These are phyloP conservation scores for Synergus itoensis DNA, from an alignment of 2,888 invertebrate genomes.

Conservation along the genomic window DNA sequence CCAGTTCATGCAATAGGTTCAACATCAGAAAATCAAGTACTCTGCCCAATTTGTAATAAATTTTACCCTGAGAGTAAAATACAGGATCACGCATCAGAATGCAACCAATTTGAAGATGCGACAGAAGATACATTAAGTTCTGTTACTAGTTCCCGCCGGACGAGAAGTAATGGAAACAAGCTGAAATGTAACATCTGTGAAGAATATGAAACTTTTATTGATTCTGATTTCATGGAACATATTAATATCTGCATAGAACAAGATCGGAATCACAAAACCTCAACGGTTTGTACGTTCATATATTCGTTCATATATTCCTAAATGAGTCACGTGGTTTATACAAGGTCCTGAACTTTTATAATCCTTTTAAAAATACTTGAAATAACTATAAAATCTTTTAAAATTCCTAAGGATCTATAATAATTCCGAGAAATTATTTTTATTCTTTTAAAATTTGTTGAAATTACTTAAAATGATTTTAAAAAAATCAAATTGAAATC, in stretches of 20 bases:
- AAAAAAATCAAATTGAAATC: conserved; percentile 22
- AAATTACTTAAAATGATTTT: no score
- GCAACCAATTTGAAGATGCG: conserved; percentile 60
- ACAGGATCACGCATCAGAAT: conserved; percentile 66
- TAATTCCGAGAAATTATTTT: no score
- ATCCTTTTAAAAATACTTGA: no score
- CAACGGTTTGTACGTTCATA: neutral
- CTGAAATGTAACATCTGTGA: conserved; percentile 61
- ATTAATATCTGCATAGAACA: conserved; percentile 56
- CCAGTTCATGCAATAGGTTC: conserved; percentile 37
- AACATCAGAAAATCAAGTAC: neutral
- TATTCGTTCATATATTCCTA: neutral
- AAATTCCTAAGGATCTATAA: no score
- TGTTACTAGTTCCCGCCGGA: neutral
- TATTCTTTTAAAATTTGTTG: no score
- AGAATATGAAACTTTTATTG: conserved; percentile 54
- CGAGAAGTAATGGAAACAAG: conserved; percentile 41
- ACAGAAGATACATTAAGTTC: conserved; percentile 36
- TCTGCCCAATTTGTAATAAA: conserved; percentile 69
- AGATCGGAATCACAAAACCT: conserved; percentile 2
- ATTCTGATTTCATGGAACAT: conserved; percentile 62
- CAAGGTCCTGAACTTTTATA: no score
- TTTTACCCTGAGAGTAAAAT: conserved; percentile 61
- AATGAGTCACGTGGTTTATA: no score
- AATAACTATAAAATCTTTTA: no score